Evolutionary conservation across 2,797 vertebrate species (phyloP), one percentile per base, ranked within the genome.

Genomic region (Holocentrus rufus): DNA sequence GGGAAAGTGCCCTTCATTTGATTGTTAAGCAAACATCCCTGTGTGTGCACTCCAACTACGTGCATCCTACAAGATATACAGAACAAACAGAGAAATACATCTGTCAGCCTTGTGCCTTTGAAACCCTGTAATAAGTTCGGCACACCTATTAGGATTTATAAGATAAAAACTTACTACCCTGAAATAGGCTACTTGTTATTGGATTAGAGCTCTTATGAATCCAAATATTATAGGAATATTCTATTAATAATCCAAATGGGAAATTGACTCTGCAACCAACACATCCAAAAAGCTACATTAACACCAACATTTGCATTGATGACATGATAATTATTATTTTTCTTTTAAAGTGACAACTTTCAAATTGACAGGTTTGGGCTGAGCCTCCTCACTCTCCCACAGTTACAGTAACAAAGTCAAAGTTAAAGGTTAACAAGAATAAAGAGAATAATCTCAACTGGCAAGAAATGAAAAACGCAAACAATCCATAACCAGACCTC

Each of bases 321-420:
- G 15, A 17, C 44, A 46, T 17, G 44, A 42, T 42, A 3, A 3
- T 18, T 2, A 39, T 36, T 52, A 50, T 67, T 74, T 79, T 66
- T 71, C 49, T 74, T 18, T 54, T 58, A 69, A 39, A 57, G 47
- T 10, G 1, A 44, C 61, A 74, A 72, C 62, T 86, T 83, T 82
- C 62, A 77, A 14, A 18, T 52, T 54, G 18, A 53, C 25, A 77
- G 50, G 47, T 70, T 74, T 69, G 22, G 30, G 31, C n/a, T 72
- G 5, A 50, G 58, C 39, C 36, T 59, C 60, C 42, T 80, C 42
- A 49, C 17, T 65, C 44, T 58, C 64, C 72, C 83, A 79, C 82
- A 66, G 11, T 72, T 67, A 79, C 81, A 68, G 9, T 76, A 68
- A 71, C 64, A 74, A 79, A 67, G 23, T 50, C 46, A 44, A 11